Evolutionary conservation across 1,140 invertebrate species (phyloP).

Genomic region (Bombus pascuorum): DNA sequence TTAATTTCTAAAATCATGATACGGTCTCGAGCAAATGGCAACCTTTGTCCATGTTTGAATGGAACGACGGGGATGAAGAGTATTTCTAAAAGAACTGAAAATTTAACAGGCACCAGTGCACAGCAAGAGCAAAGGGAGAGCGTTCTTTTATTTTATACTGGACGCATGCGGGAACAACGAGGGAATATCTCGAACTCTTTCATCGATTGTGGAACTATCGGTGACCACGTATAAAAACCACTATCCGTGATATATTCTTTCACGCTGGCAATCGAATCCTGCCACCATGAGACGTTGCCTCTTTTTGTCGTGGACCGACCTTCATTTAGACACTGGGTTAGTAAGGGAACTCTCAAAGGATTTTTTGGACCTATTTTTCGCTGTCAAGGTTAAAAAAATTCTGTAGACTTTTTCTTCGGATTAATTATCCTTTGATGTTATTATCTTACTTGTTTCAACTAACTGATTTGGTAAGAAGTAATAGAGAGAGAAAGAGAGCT

Average conservation of each 20-base stretch:
- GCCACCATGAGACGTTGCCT: conserved; percentile 12
- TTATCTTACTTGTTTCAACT: neutral
- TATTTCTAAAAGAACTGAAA: conserved; percentile 63
- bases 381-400: neutral
- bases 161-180: conserved; percentile 44
- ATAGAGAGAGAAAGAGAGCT: neutral
- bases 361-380: too few species aligned
- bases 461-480: neutral
- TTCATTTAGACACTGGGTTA: neutral
- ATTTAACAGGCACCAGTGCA: conserved; percentile 56
- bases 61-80: neutral
- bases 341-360: neutral
- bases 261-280: conserved; percentile 56
- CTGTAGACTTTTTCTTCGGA: neutral
- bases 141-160: conserved; percentile 53
- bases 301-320: neutral
- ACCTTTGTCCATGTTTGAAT: neutral
- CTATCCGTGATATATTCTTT: conserved; percentile 65
- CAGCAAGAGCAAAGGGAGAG: conserved; percentile 8
- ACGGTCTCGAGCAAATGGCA: too few species aligned
- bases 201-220: conserved; percentile 14
- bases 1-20: too few species aligned
- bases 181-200: conserved; percentile 59
- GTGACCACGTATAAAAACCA: conserved; percentile 5
- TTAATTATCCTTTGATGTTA: neutral